Evolutionary conservation across 2,888 invertebrate genomes (phyloP).

Genomic region (Pheosia tremula): DNA sequence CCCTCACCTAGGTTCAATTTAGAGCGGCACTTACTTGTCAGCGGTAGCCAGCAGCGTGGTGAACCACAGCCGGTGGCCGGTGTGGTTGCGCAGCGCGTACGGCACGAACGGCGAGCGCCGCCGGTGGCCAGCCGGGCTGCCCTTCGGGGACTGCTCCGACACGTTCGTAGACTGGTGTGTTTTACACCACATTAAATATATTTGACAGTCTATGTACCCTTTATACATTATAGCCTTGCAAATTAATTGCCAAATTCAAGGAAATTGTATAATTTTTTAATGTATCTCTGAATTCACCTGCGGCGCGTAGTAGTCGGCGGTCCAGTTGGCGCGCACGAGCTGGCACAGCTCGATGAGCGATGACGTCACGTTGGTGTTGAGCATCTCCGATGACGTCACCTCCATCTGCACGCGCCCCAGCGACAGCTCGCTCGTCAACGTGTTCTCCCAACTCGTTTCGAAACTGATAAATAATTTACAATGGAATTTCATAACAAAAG

Average conservation of each 20-base stretch:
- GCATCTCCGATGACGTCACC: constrained; percentile 87
- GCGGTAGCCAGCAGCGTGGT: constrained; percentile 91
- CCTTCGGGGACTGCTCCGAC: constrained; percentile 69
- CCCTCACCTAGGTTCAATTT: too few species aligned
- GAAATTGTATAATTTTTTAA: too few species aligned
- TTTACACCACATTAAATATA: too few species aligned
- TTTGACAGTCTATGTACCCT: too few species aligned
- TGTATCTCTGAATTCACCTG: constrained; percentile 43
- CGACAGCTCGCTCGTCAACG: constrained; percentile 81
- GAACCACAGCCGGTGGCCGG: constrained; percentile 94
- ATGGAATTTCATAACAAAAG: too few species aligned
- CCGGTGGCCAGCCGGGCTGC: constrained; percentile 86
- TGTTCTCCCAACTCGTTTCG: constrained; percentile 88
- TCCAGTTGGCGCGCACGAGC: constrained; percentile 94
- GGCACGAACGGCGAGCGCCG: constrained; percentile 96
- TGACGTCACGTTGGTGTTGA: constrained; percentile 95
- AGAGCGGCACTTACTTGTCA: constrained; percentile 66
- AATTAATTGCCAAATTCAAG: too few species aligned
- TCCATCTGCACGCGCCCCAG: constrained; percentile 86
- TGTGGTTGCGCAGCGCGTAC: constrained; percentile 96
- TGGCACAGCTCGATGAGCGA: constrained; percentile 93
- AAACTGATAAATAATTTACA: too few species aligned
- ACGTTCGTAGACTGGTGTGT: constrained; percentile 33
- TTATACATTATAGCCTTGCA: too few species aligned
- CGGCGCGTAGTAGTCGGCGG: constrained; percentile 88